These are phyloP conservation scores for Diplazon laetatorius DNA, from an alignment of 2,888 invertebrate species.

Conservation along the genomic window DNA sequence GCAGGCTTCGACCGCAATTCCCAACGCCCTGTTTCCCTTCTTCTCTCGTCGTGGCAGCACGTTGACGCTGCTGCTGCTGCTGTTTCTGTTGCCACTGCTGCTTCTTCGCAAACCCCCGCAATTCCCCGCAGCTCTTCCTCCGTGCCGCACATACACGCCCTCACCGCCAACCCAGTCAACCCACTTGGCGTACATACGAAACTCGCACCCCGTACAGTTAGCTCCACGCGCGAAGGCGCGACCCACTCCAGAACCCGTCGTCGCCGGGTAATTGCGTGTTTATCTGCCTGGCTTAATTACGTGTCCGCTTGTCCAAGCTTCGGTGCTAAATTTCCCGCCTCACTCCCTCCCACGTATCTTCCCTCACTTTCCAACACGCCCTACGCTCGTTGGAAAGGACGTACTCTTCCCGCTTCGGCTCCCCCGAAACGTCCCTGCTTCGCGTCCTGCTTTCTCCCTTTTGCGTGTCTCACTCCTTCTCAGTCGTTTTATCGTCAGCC, in stretches of 20 bases:
- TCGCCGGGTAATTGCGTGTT: slow-evolving; percentile 79
- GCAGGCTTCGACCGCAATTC: slow-evolving; percentile 40
- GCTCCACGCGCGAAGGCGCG: slow-evolving; percentile 22
- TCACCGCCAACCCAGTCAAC: slow-evolving; percentile 1
- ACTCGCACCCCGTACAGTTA: slow-evolving; percentile 14
- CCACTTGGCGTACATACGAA: slow-evolving; percentile 5
- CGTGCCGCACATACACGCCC: slow-evolving; percentile 7
- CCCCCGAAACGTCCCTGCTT: background rate
- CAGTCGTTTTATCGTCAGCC: slow-evolving; percentile 3
- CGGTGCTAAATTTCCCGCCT: slow-evolving; percentile 75
- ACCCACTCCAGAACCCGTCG: slow-evolving; percentile 63
- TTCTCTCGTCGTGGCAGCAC: slow-evolving; percentile 17
- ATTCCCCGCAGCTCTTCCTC: slow-evolving; percentile 26
- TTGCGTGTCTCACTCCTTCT: slow-evolving; percentile 18
- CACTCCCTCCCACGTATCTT: slow-evolving; percentile 31
- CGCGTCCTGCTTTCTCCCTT: slow-evolving; percentile 25
- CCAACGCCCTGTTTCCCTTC: slow-evolving; percentile 42
- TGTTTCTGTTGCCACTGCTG: slow-evolving; percentile 32
- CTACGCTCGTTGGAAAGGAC: slow-evolving; percentile 30
- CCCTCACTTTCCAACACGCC: slow-evolving; percentile 44
- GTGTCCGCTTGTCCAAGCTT: slow-evolving; percentile 78
- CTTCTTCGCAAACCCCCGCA: slow-evolving; percentile 53
- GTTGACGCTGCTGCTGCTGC: slow-evolving; percentile 34
- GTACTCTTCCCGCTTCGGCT: background rate
- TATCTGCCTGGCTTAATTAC: slow-evolving; percentile 79